Evolutionary conservation across 2,888 invertebrate species (phyloP), one percentile per base, ranked within the genome.

Genomic region (Chymomyza amoena): DNA sequence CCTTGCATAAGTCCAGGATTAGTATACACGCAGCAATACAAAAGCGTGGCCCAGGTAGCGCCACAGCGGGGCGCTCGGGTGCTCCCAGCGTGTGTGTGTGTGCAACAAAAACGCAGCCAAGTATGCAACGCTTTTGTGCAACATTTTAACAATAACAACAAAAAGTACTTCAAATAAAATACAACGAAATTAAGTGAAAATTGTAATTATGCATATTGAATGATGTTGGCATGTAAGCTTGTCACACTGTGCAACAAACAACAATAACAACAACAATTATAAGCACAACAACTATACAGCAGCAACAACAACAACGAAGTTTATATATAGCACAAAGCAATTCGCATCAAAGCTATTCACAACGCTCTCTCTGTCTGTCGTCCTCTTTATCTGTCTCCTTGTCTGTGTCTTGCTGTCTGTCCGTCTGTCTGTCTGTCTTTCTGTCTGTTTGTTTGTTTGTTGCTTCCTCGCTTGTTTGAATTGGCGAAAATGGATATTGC

Each of bases 1-100:
- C 89, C 88, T 88, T 88, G 88, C 88, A 88, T 89, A 88, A 89
- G 89, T 88, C 88, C 85, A 80, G 77, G 77, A 79, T 84, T 76
- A 73, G 76, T 78, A 72, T 36, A 50, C 61, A 67, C 61, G 61
- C 51, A 52, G 63, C 69, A 69, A 56, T 60, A 59, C 64, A 61
- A 51, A 51, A 54, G 54, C 54, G 20, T 18, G 54, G 32, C 32
- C 16, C 16, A 54, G 20, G 54, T 54, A 54, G 20, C 54, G 6
- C 39, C 39, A 13, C 13, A 45, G 39, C 13, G 39, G 20, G 54
- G 54, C 54, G 18, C 16, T 13, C 32, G 32, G 32, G 7, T 32
- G 32, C 32, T 32, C 32, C 32, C 0, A 32, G 32, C 32, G 20
- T 9, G 20, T 15, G 20, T 57, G 57, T 18, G 20, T 25, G 57